Evolutionary conservation across 2,888 invertebrate species (phyloP).

Genomic region (Hemaris fuciformis): DNA sequence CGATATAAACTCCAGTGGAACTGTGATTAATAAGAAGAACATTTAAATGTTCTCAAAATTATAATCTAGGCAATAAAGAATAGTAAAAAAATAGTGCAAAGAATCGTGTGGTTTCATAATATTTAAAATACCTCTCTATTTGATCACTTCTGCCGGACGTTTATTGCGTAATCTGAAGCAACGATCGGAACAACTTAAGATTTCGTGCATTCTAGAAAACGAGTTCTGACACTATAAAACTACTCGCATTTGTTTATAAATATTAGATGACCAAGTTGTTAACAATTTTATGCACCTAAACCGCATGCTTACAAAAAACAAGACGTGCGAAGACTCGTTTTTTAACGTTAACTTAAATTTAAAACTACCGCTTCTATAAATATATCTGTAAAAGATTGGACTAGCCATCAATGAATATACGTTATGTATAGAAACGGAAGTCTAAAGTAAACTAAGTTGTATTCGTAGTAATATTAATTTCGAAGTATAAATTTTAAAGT

Average conservation of each 20-base stretch:
- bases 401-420: too few relatives aligned
- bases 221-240: neutral
- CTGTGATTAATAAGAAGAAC: too few relatives aligned
- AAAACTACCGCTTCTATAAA: too few relatives aligned
- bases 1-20: too few relatives aligned
- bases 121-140: neutral
- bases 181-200: neutral
- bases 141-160: neutral
- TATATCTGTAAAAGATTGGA: too few relatives aligned
- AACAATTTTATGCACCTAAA: neutral
- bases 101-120: neutral
- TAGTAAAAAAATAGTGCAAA: neutral
- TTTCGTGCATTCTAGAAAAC: neutral
- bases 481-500: too few relatives aligned
- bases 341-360: too few relatives aligned
- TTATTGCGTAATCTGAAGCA: neutral
- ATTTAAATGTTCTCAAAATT: too few relatives aligned
- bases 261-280: neutral
- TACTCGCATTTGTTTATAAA: constrained; percentile 5
- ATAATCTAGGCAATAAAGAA: too few relatives aligned
- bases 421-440: too few relatives aligned
- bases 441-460: too few relatives aligned
- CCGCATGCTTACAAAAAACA: neutral
- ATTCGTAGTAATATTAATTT: too few relatives aligned
- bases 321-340: neutral